These are phyloP conservation scores for Danio choprae DNA, from an alignment of 2,797 vertebrate species.

Conservation along the genomic window DNA sequence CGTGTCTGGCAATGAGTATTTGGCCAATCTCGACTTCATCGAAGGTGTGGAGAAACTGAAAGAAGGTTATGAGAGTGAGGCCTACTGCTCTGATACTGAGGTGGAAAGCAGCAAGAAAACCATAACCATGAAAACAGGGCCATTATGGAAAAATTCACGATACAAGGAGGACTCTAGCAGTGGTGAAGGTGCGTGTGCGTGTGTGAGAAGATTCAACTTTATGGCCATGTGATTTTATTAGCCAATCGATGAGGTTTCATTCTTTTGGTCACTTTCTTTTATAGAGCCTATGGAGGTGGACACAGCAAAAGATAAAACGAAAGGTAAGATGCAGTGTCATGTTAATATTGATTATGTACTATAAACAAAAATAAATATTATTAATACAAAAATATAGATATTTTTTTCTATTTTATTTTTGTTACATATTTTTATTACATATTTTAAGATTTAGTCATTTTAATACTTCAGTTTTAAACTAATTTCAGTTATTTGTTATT, in stretches of 20 bases:
- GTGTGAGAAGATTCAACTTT: background rate
- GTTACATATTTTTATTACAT: no score
- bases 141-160: constrained; percentile 26
- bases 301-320: background rate
- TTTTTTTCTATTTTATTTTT: no score
- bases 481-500: background rate
- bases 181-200: constrained; percentile 56
- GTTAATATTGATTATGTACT: background rate
- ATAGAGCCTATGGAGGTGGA: constrained; percentile 27
- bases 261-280: background rate
- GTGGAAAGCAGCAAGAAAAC: constrained; percentile 79
- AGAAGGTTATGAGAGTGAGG: constrained; percentile 88
- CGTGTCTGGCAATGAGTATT: constrained; percentile 85
- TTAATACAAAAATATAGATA: no score
- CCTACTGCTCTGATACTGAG: constrained; percentile 79
- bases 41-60: constrained; percentile 89
- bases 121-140: constrained; percentile 55
- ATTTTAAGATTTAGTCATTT: background rate
- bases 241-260: background rate
- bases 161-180: constrained; percentile 40
- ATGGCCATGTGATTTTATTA: background rate
- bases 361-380: no score
- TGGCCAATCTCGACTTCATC: constrained; percentile 87
- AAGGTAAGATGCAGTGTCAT: background rate
- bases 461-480: background rate